A percentile compares a stretch with the other conserved stretches of the same genome.
Conservation (phyloP, 2,888 invertebrate genomes). For the Nomada fabriciana region DNA sequence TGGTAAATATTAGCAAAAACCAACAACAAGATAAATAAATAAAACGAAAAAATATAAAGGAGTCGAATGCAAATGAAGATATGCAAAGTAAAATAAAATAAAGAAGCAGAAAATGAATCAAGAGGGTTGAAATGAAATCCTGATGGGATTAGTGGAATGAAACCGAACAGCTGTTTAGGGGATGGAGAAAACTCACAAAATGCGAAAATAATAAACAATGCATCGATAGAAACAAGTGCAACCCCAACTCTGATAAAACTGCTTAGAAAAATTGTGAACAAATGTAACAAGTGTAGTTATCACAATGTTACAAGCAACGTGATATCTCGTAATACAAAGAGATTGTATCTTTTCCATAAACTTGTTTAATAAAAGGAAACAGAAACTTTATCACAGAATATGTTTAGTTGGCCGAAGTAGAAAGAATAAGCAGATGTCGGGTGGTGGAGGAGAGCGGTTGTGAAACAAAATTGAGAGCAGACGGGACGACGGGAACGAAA, state of each 20-base stretch:
- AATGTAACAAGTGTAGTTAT: too few species aligned
- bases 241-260: too few species aligned
- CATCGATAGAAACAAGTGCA: background rate
- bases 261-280: too few species aligned
- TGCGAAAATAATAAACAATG: constrained; percentile 10
- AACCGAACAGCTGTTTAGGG: background rate
- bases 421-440: background rate
- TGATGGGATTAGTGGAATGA: background rate
- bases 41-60: background rate
- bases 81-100: background rate
- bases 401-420: too few species aligned
- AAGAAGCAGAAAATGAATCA: background rate
- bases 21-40: too few species aligned
- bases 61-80: background rate
- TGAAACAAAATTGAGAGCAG: background rate
- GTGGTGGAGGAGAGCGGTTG: background rate
- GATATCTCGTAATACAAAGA: too few species aligned
- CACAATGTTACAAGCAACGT: too few species aligned
- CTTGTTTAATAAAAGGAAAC: too few species aligned
- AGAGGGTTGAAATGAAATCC: background rate
- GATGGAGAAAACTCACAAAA: background rate
- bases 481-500: background rate
- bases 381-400: too few species aligned
- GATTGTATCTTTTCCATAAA: too few species aligned
- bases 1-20: background rate